Evolutionary conservation across 2,888 invertebrate species (phyloP).

Genomic region (Thereva nobilitata): DNA sequence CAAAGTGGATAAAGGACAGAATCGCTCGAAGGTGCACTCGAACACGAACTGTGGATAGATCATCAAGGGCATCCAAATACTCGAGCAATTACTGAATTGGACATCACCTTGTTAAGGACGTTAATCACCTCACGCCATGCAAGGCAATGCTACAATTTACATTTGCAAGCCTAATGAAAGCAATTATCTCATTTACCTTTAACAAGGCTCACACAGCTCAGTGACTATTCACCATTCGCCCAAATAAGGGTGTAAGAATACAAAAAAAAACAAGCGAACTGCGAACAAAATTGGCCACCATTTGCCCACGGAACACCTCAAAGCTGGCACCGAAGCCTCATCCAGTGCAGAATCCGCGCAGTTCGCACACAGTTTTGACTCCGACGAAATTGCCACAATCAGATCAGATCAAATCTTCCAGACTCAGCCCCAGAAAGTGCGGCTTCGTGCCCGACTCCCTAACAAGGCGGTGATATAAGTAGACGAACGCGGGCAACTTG

Average conservation of each 20-base stretch:
- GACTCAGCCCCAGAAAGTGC: conserved; percentile 2
- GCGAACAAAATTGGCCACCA: conserved; percentile 32
- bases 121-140: conserved; percentile 29
- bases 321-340: conserved; percentile 14
- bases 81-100: conserved; percentile 21
- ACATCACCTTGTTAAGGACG: conserved; percentile 15
- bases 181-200: conserved; percentile 42
- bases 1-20: no score
- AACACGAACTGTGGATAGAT: no score
- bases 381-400: conserved; percentile 34
- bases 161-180: conserved; percentile 41
- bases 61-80: no score
- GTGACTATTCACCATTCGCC: conserved; percentile 15
- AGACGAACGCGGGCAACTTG: conserved; percentile 26
- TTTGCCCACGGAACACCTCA: conserved; percentile 26
- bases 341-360: conserved; percentile 11
- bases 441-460: conserved; percentile 8
- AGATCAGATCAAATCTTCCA: conserved; percentile 29
- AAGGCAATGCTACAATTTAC: conserved; percentile 4
- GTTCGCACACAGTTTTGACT: conserved; percentile 3
- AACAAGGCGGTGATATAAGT: conserved; percentile 36
- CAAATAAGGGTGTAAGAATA: neutral
- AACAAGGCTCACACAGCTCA: conserved; percentile 26
- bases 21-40: no score
- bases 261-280: conserved; percentile 21